A percentile compares a stretch with the other conserved stretches of the same genome.
Conservation (phyloP, 2,888 invertebrate genomes). For the Standfussiana lucernea region DNA sequence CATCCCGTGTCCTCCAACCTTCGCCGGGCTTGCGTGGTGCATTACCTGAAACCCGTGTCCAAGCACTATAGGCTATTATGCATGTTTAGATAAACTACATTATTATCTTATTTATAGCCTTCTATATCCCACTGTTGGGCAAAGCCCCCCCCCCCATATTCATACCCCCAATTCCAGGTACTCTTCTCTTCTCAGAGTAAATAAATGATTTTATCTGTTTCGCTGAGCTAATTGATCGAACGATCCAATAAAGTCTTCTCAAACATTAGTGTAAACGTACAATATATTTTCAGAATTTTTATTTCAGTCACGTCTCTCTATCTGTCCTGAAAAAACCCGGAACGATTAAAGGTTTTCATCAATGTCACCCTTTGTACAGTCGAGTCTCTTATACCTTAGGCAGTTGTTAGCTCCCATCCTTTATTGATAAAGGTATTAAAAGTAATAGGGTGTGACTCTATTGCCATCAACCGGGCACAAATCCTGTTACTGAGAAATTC, state of each 20-base stretch:
- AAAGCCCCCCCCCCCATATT: too few species aligned
- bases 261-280: not conserved
- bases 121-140: too few species aligned
- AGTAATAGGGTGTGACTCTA: not conserved
- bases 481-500: too few species aligned
- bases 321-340: constrained; percentile 5
- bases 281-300: constrained; percentile 1
- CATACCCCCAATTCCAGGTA: too few species aligned
- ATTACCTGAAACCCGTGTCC: not conserved
- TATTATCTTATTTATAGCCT: too few species aligned
- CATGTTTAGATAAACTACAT: not conserved
- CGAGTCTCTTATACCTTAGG: not conserved
- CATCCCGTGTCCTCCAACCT: not conserved
- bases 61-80: not conserved
- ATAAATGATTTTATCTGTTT: not conserved
- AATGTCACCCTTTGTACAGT: constrained; percentile 9
- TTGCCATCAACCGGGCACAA: too few species aligned
- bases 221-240: not conserved
- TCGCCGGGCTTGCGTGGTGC: not conserved
- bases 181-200: too few species aligned
- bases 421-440: not conserved
- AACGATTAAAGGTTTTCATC: constrained; percentile 28
- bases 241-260: not conserved
- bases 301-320: constrained; percentile 25
- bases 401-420: not conserved